Evolutionary conservation across 2,113 vertebrate species (phyloP).

Genomic region (Psittacula cyanocephala): DNA sequence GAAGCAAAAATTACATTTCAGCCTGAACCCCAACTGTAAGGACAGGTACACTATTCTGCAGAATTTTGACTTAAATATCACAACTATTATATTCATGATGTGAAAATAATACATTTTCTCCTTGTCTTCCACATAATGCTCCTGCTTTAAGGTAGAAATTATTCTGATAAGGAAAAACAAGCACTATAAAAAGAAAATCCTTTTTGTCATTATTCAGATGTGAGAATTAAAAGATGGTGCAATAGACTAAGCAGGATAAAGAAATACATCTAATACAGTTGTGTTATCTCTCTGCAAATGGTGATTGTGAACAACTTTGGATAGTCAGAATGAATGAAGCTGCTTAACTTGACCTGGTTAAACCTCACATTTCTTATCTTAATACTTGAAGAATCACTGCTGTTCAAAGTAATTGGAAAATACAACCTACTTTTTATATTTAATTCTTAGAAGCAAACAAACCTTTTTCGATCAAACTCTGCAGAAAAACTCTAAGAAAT

Average conservation of each 20-base stretch:
- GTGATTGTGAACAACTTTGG: neutral
- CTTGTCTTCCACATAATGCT: neutral
- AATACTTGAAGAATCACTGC: neutral
- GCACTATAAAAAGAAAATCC: neutral
- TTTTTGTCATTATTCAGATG: neutral
- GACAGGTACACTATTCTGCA: neutral
- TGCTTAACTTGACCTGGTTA: neutral
- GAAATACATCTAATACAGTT: neutral
- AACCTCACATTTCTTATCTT: neutral
- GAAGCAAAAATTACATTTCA: neutral
- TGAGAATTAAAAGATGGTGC: neutral
- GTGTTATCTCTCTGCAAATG: neutral
- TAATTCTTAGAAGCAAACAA: neutral
- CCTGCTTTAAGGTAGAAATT: neutral
- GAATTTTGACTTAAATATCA: neutral
- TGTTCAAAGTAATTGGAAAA: neutral
- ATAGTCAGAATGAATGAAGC: neutral
- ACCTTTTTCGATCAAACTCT: neutral
- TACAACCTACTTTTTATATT: neutral
- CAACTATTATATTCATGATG: neutral
- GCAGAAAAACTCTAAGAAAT: neutral
- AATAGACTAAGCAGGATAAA: neutral
- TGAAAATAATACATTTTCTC: neutral
- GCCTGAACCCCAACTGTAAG: neutral
- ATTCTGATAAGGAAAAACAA: neutral